phyloP scores from a whole-genome alignment of 2,113 vertebrate genomes.

The Jacana jacana region DNA sequence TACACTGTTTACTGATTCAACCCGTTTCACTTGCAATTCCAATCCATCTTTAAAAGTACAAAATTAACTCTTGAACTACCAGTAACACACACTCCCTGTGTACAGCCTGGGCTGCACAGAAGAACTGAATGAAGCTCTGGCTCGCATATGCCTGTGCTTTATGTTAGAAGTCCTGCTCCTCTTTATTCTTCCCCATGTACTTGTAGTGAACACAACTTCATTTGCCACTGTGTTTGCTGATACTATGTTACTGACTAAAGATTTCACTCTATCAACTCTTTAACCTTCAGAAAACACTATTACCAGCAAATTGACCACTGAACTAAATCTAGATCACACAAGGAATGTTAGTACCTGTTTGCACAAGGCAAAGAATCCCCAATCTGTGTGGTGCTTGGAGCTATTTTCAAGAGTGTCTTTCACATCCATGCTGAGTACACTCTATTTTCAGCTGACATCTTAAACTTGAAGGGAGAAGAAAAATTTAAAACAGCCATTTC shows the following conservation, averaged over 20 bases:
- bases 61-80: background rate
- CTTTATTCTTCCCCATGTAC: background rate
- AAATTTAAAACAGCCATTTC: background rate
- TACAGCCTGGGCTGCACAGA: background rate
- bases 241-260: background rate
- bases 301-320: background rate
- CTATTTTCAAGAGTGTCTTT: background rate
- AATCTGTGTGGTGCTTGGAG: background rate
- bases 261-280: background rate
- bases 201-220: background rate
- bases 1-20: background rate
- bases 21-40: background rate
- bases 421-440: background rate
- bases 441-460: background rate
- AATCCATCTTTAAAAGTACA: background rate
- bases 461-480: background rate
- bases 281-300: background rate
- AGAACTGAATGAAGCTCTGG: background rate
- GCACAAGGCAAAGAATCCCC: background rate
- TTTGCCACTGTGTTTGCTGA: background rate
- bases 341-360: background rate
- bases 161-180: background rate
- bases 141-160: fast-evolving
- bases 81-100: background rate
- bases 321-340: background rate